These are phyloP conservation scores for Dascyllus trimaculatus DNA, from an alignment of 2,113 vertebrate genomes.

Conservation along the genomic window DNA sequence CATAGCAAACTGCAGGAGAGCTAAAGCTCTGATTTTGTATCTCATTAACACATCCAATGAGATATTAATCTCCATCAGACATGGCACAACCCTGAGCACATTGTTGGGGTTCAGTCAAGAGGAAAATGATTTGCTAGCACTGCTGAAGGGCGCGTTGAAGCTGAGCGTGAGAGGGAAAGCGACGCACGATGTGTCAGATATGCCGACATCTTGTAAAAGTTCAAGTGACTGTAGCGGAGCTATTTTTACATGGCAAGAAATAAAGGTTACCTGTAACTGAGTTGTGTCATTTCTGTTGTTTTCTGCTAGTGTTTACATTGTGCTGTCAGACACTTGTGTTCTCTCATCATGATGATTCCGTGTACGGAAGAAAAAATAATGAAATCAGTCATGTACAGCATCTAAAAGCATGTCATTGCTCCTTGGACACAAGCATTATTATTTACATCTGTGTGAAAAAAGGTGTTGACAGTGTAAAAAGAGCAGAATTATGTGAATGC, in stretches of 20 bases:
- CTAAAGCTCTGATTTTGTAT: constrained; percentile 68
- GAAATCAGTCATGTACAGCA: not conserved
- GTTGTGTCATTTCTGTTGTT: not conserved
- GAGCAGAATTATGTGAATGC: constrained; percentile 5
- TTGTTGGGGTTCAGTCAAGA: constrained; percentile 67
- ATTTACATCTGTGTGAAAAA: constrained; percentile 4
- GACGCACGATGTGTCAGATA: constrained; percentile 36
- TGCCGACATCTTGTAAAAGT: constrained; percentile 14
- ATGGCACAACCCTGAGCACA: constrained; percentile 51
- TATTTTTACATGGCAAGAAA: constrained; percentile 19
- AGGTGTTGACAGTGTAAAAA: constrained; percentile 3
- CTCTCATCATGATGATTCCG: constrained; percentile 2
- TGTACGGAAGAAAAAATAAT: not conserved
- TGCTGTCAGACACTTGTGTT: not conserved
- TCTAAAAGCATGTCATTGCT: too few species aligned
- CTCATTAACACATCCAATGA: constrained; percentile 76
- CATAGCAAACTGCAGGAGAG: constrained; percentile 57
- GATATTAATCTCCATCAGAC: constrained; percentile 77
- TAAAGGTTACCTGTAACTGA: constrained; percentile 9
- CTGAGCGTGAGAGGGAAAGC: constrained; percentile 3
- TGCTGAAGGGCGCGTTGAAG: constrained; percentile 46
- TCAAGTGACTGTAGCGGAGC: not conserved
- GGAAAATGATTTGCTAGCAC: constrained; percentile 65
- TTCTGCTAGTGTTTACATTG: not conserved
- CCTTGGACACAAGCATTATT: not conserved